Evolutionary conservation across 1,140 invertebrate species (phyloP).

Genomic region (Eriocheir sinensis): DNA sequence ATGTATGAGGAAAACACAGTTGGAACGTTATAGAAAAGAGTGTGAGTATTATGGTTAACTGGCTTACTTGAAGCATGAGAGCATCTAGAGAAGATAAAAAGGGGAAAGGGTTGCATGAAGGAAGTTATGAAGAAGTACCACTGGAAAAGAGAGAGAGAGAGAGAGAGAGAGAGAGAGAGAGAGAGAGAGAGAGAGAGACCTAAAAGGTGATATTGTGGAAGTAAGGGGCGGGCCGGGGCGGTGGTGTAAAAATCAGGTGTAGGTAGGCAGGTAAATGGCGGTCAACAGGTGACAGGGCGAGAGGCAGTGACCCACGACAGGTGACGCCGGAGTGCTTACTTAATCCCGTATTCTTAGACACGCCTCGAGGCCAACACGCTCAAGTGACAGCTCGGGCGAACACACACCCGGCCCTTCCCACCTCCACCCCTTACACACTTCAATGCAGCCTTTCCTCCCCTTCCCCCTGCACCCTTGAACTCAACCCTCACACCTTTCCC

Average conservation of each 20-base stretch:
- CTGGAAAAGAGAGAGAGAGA: neutral
- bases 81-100: too few relatives aligned
- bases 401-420: neutral
- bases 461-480: neutral
- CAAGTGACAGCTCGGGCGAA: conserved; percentile 27
- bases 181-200: neutral
- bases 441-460: neutral
- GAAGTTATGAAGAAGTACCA: neutral
- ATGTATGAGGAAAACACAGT: too few relatives aligned
- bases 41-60: too few relatives aligned
- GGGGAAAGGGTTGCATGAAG: too few relatives aligned
- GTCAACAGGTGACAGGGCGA: conserved; percentile 37
- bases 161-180: conserved; percentile 26
- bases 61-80: too few relatives aligned
- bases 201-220: neutral
- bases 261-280: neutral
- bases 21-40: too few relatives aligned
- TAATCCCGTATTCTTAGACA: conserved; percentile 62
- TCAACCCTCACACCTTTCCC: neutral
- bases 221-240: neutral
- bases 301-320: conserved; percentile 60
- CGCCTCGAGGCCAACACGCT: conserved; percentile 37
- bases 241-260: conserved; percentile 1
- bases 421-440: neutral
- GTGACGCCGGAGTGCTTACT: conserved; percentile 65